Evolutionary conservation across 2,797 vertebrate species (phyloP).

Genomic region (Hydrolagus colliei): DNA sequence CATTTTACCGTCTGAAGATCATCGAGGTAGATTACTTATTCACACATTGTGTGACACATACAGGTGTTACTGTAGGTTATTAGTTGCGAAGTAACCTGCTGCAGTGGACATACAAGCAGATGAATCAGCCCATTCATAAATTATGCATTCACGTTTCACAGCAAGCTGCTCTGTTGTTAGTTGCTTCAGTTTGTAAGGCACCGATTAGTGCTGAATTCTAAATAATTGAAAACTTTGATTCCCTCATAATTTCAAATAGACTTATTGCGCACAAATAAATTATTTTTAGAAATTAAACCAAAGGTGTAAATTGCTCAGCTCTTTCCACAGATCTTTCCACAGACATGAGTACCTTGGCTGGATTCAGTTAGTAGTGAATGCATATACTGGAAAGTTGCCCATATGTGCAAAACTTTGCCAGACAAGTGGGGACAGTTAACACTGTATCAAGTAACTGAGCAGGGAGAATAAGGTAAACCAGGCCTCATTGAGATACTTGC

Average conservation of each 20-base stretch:
- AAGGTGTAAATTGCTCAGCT: background rate
- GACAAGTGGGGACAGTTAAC: background rate
- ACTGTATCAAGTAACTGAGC: too few species aligned
- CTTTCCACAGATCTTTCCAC: background rate
- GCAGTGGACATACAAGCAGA: conserved; percentile 8
- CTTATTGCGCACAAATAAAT: conserved; percentile 70
- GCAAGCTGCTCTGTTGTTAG: conserved; percentile 27
- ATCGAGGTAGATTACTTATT: conserved; percentile 18
- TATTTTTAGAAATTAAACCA: conserved; percentile 52
- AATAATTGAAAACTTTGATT: conserved; percentile 75
- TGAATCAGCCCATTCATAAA: conserved; percentile 23
- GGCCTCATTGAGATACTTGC: background rate
- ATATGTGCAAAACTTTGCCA: background rate
- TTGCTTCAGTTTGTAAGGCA: conserved; percentile 64
- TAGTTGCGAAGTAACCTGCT: conserved; percentile 27
- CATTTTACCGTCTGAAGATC: conserved; percentile 23
- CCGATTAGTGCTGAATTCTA: conserved; percentile 72
- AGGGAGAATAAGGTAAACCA: background rate
- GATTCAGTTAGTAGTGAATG: conserved; percentile 1
- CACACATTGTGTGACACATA: conserved; percentile 16
- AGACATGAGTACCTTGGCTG: background rate
- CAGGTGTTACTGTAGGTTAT: conserved; percentile 14
- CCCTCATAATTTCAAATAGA: conserved; percentile 72
- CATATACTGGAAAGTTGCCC: background rate
- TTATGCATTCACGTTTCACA: conserved; percentile 29